Evolutionary conservation across 2,888 invertebrate genomes (phyloP).

Genomic region (Herminia tarsipennalis): DNA sequence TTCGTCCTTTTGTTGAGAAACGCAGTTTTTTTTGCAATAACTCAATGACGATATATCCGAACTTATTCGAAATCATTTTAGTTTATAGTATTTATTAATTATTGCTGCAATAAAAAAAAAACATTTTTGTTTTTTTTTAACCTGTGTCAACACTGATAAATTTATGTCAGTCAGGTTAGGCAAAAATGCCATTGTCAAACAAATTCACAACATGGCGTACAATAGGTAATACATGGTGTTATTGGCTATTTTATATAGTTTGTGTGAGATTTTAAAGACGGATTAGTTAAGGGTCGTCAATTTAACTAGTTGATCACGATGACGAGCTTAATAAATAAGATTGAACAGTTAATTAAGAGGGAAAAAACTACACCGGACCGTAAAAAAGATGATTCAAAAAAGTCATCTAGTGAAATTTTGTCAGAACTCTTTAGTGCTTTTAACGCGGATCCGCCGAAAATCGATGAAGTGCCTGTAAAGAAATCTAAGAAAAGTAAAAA

Average conservation of each 20-base stretch:
- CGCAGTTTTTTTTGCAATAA: no score
- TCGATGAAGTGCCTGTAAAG: conserved; percentile 70
- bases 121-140: no score
- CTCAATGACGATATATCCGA: no score
- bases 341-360: conserved; percentile 75
- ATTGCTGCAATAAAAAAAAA: no score
- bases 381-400: conserved; percentile 78
- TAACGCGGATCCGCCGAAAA: conserved; percentile 89
- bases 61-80: no score
- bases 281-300: conserved; percentile 14
- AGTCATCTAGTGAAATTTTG: conserved; percentile 92
- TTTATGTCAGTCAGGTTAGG: conserved; percentile 6
- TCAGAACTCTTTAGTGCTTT: conserved; percentile 93
- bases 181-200: conserved; percentile 9
- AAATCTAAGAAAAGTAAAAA: conserved; percentile 85
- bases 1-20: no score
- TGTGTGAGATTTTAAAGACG: conserved; percentile 8
- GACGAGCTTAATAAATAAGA: conserved; percentile 76
- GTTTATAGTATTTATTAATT: no score
- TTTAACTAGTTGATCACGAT: conserved; percentile 42
- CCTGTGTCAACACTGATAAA: neutral
- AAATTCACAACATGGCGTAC: conserved; percentile 28
- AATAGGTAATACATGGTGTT: no score
- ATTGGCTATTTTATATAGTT: conserved; percentile 7
- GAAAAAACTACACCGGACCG: conserved; percentile 78